Percentiles rank a stretch among this genome's conserved stretches.
These are phyloP conservation scores for Enteromius thamalakanensis DNA, from an alignment of 2,797 vertebrate genomes.

Conservation along the genomic window DNA sequence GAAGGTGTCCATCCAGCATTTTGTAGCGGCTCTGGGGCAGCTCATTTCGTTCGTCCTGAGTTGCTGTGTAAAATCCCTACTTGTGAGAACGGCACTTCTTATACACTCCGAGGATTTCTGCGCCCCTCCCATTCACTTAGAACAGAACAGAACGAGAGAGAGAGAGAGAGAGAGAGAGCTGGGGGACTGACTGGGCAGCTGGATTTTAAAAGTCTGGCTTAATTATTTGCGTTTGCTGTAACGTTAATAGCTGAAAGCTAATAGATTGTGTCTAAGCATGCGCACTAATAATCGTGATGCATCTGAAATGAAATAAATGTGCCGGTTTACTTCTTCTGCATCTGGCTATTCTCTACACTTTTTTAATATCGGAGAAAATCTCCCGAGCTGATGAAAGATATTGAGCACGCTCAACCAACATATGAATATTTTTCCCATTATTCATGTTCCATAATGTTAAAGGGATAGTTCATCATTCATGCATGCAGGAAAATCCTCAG, in stretches of 20 bases:
- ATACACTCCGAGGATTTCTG: constrained; percentile 75
- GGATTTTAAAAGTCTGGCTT: constrained; percentile 29
- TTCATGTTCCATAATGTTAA: constrained; percentile 57
- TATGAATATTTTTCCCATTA: constrained; percentile 50
- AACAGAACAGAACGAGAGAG: constrained; percentile 49
- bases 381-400: not conserved
- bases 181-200: not conserved
- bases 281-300: not conserved
- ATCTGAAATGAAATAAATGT: not conserved
- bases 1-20: constrained; percentile 97
- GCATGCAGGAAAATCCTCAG: not conserved
- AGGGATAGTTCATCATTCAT: not conserved
- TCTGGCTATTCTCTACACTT: not conserved
- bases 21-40: constrained; percentile 95
- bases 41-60: constrained; percentile 95
- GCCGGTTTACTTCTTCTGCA: not conserved
- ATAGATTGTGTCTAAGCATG: not conserved
- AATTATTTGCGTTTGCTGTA: constrained; percentile 33
- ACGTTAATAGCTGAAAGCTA: not conserved
- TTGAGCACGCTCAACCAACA: constrained; percentile 32
- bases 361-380: constrained; percentile 6
- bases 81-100: constrained; percentile 82
- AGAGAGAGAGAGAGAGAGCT: constrained; percentile 37
- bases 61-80: constrained; percentile 83
- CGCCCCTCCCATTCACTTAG: constrained; percentile 76